These are phyloP conservation scores for Drosophila recens DNA, from an alignment of 2,888 invertebrate genomes.

Conservation along the genomic window DNA sequence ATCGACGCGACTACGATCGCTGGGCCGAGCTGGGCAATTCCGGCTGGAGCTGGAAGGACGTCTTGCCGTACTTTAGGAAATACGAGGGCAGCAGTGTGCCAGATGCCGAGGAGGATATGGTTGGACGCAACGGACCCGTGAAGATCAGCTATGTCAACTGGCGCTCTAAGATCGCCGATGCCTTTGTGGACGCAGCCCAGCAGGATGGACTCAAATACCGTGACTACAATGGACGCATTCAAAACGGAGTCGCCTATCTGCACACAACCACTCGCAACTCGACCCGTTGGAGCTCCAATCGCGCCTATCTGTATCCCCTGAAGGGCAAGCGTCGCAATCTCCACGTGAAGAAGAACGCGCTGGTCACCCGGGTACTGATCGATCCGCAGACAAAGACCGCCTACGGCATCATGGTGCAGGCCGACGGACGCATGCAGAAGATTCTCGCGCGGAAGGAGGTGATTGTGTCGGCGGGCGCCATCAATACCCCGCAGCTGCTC, in stretches of 20 bases:
- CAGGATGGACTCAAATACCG: constrained; percentile 88
- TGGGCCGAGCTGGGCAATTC: constrained; percentile 91
- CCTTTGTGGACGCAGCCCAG: constrained; percentile 88
- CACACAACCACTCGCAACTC: constrained; percentile 88
- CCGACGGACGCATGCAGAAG: constrained; percentile 84
- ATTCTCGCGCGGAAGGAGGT: constrained; percentile 89
- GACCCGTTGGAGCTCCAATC: constrained; percentile 87
- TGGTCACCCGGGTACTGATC: constrained; percentile 87
- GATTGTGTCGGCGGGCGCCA: constrained; percentile 91
- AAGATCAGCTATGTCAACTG: constrained; percentile 87
- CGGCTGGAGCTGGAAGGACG: constrained; percentile 91
- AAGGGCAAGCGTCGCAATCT: constrained; percentile 86
- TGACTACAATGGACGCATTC: constrained; percentile 89
- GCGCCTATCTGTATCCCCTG: constrained; percentile 87
- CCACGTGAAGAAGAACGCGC: constrained; percentile 86
- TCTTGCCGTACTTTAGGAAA: constrained; percentile 92
- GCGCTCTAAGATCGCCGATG: constrained; percentile 87
- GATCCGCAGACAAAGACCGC: constrained; percentile 86
- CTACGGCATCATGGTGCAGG: constrained; percentile 86
- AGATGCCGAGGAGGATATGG: constrained; percentile 85
- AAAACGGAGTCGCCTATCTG: constrained; percentile 88
- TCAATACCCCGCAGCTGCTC: constrained; percentile 92
- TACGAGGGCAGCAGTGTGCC: constrained; percentile 90
- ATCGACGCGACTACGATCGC: constrained; percentile 90
- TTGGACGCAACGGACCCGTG: constrained; percentile 87